These are phyloP conservation scores for Apodemia hepburni DNA, from an alignment of 2,888 invertebrate species.

Conservation along the genomic window DNA sequence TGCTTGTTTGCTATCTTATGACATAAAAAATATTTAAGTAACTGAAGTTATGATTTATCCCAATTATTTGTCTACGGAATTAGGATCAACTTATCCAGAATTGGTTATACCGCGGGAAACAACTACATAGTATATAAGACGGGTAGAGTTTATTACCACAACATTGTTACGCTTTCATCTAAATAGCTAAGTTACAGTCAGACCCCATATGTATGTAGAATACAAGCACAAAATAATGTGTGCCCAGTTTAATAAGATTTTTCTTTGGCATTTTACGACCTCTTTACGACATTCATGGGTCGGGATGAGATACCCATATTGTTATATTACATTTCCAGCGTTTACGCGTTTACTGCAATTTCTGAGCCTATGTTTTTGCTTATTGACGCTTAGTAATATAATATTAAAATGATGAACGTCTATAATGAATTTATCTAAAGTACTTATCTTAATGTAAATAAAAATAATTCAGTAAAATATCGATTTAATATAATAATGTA, in stretches of 20 bases:
- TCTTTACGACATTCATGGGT: constrained; percentile 13
- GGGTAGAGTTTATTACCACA: not conserved
- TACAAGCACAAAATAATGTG: constrained; percentile 7
- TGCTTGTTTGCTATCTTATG: no score
- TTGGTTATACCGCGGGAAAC: no score
- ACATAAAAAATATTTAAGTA: no score
- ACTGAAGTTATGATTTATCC: no score
- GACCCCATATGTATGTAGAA: not conserved
- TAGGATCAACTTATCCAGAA: no score
- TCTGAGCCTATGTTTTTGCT: not conserved
- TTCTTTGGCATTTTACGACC: constrained; percentile 11
- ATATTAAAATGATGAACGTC: not conserved
- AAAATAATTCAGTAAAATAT: no score
- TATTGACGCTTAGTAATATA: not conserved
- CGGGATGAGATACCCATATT: constrained; percentile 3
- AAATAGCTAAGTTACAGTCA: constrained; percentile 40
- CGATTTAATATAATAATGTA: no score
- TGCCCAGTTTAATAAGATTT: constrained; percentile 14
- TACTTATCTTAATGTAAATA: no score
- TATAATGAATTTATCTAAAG: no score
- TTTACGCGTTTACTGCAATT: not conserved
- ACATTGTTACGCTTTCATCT: constrained; percentile 23
- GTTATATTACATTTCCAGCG: constrained; percentile 8
- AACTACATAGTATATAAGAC: not conserved
- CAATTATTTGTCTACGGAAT: no score